phyloP scores from a whole-genome alignment of 2,113 vertebrate genomes.

The Falcunculus frontatus region DNA sequence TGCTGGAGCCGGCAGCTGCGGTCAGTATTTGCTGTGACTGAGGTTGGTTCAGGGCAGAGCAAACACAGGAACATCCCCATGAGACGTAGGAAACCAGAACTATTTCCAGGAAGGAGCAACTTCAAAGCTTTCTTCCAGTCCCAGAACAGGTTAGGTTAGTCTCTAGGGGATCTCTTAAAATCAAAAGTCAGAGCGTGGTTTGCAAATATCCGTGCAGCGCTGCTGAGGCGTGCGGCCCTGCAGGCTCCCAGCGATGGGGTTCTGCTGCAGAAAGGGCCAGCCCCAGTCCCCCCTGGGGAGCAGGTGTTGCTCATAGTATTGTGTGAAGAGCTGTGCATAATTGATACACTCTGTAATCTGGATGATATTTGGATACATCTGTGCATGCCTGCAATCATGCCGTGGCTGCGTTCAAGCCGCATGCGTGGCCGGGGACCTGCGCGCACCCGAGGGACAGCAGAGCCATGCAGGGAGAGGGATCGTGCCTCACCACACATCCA shows the following conservation, averaged over 20 bases:
- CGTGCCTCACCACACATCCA: accelerated
- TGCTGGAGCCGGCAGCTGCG: neutral
- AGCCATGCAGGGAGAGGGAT: neutral
- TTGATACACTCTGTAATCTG: accelerated
- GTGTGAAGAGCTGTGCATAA: accelerated
- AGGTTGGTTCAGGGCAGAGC: neutral
- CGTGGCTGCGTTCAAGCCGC: neutral
- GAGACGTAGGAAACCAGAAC: neutral
- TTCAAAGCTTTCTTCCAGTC: slow-evolving; percentile 18
- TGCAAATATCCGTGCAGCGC: neutral
- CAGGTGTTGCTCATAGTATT: neutral
- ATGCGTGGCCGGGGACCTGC: neutral
- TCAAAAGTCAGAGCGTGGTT: neutral
- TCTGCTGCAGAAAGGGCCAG: neutral
- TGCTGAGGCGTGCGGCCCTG: neutral
- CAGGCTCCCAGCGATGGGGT: neutral
- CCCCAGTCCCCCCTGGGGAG: neutral
- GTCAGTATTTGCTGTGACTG: neutral
- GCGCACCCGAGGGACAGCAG: neutral
- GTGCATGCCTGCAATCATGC: neutral
- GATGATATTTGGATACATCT: accelerated
- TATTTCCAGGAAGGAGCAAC: slow-evolving; percentile 29
- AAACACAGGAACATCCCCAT: neutral
- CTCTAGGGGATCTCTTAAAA: neutral
- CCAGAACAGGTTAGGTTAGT: neutral